Conservation (phyloP, 2,888 invertebrate species). For the Cryptocephalus primarius region DNA sequence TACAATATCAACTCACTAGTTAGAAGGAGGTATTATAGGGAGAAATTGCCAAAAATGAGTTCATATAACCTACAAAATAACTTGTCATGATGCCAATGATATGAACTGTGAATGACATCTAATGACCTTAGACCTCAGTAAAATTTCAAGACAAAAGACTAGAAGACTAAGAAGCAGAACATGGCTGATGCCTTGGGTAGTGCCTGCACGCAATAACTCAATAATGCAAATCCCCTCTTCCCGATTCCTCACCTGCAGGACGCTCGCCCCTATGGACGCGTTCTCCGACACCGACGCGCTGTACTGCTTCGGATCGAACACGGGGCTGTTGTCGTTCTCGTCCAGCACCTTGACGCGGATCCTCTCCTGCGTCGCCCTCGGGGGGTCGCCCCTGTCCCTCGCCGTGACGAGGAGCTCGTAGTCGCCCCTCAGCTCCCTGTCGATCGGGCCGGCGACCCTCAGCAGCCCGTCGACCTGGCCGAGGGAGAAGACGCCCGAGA, state of each 20-base stretch:
- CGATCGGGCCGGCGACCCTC: constrained; percentile 73
- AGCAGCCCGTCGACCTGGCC: constrained; percentile 82
- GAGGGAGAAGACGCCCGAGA: constrained; percentile 63
- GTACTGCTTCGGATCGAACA: constrained; percentile 82
- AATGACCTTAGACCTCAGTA: too few species aligned
- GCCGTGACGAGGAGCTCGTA: constrained; percentile 74
- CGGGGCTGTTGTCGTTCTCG: constrained; percentile 83
- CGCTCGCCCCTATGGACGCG: constrained; percentile 85
- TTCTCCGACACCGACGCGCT: constrained; percentile 86
- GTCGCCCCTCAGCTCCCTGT: constrained; percentile 66
- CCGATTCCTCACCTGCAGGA: constrained; percentile 55
- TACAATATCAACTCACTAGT: too few species aligned
- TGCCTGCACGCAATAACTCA: too few species aligned
- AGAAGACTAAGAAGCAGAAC: too few species aligned
- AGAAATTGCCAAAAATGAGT: too few species aligned
- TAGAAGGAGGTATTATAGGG: too few species aligned
- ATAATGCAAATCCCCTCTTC: too few species aligned
- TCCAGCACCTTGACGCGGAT: constrained; percentile 68
- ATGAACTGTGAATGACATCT: too few species aligned
- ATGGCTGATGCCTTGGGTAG: too few species aligned
- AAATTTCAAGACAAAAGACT: too few species aligned
- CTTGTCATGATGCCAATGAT: too few species aligned
- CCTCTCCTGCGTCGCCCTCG: constrained; percentile 56
- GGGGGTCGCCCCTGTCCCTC: constrained; percentile 77
- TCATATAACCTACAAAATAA: too few species aligned